phyloP scores from a whole-genome alignment of 2,797 vertebrate species.

The Eremophila alpestris region DNA sequence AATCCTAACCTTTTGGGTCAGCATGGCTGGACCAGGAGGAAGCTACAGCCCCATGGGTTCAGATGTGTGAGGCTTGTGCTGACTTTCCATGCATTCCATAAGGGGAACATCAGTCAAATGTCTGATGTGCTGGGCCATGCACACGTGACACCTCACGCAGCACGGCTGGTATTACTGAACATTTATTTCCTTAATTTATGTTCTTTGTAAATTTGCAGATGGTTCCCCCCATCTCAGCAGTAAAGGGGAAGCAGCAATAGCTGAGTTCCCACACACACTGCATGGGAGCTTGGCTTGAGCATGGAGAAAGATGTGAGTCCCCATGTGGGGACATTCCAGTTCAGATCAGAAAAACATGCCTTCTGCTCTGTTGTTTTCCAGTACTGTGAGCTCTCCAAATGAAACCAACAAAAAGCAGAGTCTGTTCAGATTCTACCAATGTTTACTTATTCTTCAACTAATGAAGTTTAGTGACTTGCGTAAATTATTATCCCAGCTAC shows the following conservation, averaged over 20 bases:
- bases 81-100: not conserved
- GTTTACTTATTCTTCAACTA: not conserved
- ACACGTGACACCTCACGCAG: accelerated
- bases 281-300: not conserved
- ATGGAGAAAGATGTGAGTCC: not conserved
- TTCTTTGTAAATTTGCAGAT: not conserved
- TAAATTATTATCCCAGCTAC: not conserved
- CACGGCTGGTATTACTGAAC: not conserved
- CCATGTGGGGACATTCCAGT: not conserved
- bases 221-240: not conserved
- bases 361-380: not conserved
- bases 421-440: not conserved
- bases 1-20: not conserved
- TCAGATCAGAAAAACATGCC: not conserved
- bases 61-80: accelerated
- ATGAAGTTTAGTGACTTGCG: not conserved
- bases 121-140: accelerated
- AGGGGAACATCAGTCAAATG: not conserved
- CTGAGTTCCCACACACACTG: not conserved
- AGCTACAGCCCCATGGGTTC: not conserved
- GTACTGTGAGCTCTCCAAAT: not conserved
- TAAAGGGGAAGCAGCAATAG: not conserved
- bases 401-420: not conserved
- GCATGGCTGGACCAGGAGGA: not conserved
- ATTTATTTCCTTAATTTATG: not conserved